These are phyloP conservation scores for Ceramica pisi DNA, from an alignment of 2,888 invertebrate genomes.

Conservation along the genomic window DNA sequence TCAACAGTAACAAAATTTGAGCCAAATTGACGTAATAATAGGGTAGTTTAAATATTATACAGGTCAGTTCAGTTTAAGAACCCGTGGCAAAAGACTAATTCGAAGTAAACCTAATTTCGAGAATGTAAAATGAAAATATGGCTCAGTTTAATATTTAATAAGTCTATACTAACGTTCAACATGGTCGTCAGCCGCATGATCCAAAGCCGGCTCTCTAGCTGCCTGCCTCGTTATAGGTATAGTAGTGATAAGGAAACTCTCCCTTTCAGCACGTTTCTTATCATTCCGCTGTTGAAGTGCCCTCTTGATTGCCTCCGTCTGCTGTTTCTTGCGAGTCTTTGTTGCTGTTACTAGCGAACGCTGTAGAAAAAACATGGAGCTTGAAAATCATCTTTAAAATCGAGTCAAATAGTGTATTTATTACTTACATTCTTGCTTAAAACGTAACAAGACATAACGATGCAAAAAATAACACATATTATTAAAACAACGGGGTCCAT, in stretches of 20 bases:
- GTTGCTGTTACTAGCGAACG: constrained; percentile 99
- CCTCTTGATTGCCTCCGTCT: constrained; percentile 98
- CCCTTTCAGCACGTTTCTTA: constrained; percentile 97
- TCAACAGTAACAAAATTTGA: too few species aligned
- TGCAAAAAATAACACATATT: constrained; percentile 19
- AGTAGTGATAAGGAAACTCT: constrained; percentile 98
- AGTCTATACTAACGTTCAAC: constrained; percentile 92
- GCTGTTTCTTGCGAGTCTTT: constrained; percentile 99
- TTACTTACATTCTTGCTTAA: constrained; percentile 38
- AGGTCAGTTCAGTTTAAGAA: too few species aligned
- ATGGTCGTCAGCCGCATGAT: constrained; percentile 96
- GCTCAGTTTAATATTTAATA: too few species aligned
- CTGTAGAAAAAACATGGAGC: constrained; percentile 81
- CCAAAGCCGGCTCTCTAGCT: constrained; percentile 98
- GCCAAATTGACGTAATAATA: too few species aligned
- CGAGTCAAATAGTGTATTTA: background rate
- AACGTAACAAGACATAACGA: constrained; percentile 25
- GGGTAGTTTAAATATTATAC: too few species aligned
- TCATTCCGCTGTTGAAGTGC: constrained; percentile 99
- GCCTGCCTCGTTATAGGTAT: constrained; percentile 98
- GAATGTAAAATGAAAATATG: too few species aligned
- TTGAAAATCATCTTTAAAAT: background rate
- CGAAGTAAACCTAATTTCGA: too few species aligned
- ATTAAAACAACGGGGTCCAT: constrained; percentile 34
- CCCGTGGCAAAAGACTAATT: too few species aligned